Evolutionary conservation across 2,888 invertebrate genomes (phyloP).

Genomic region (Eilema griseolum): DNA sequence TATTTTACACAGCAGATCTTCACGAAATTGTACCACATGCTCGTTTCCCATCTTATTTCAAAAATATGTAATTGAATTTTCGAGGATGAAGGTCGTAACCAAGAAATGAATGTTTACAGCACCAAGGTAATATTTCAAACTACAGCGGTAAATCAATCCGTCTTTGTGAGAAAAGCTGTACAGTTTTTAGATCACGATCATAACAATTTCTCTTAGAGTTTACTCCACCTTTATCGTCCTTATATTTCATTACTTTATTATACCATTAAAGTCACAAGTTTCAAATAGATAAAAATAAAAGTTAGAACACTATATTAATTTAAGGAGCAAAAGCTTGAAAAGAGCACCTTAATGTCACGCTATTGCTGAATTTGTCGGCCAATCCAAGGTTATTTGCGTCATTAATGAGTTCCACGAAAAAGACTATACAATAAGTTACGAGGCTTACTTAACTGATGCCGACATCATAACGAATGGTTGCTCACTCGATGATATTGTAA

Average conservation of each 20-base stretch:
- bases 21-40: not conserved
- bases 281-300: too few species aligned
- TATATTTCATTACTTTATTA: not conserved
- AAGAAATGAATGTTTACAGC: too few species aligned
- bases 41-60: not conserved
- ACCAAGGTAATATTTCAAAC: too few species aligned
- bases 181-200: too few species aligned
- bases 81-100: too few species aligned
- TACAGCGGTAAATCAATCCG: too few species aligned
- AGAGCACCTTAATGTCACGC: not conserved
- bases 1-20: not conserved
- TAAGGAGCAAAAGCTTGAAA: too few species aligned
- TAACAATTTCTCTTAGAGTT: too few species aligned
- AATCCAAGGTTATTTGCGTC: not conserved
- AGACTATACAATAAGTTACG: not conserved
- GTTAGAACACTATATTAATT: too few species aligned
- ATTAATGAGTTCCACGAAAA: conserved; percentile 1
- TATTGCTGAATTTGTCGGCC: not conserved
- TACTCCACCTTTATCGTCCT: too few species aligned
- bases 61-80: too few species aligned
- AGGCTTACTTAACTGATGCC: not conserved
- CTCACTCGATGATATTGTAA: conserved; percentile 1
- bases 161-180: too few species aligned
- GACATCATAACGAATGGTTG: not conserved
- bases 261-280: not conserved